Conservation (phyloP, 1,140 invertebrate genomes). For the Yoshiicerus persimilis region DNA sequence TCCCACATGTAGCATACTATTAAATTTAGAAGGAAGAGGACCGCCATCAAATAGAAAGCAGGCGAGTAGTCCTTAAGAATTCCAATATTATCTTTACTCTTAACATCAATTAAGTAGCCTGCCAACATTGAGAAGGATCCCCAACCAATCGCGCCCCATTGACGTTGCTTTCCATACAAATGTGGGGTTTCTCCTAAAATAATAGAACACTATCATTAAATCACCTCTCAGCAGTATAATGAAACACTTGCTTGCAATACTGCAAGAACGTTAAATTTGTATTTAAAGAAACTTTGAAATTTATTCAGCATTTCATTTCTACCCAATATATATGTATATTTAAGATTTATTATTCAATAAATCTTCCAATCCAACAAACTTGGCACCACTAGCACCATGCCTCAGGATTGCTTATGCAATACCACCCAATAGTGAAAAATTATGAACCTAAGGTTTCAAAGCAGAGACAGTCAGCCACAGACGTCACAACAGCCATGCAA, state of each 20-base stretch:
- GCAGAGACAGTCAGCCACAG: slow-evolving; percentile 78
- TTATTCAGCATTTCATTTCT: no score
- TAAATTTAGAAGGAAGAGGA: slow-evolving; percentile 61
- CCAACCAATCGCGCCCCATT: slow-evolving; percentile 71
- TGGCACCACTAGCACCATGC: no score
- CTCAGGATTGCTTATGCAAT: background rate
- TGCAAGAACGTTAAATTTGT: no score
- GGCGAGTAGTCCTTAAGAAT: slow-evolving; percentile 67
- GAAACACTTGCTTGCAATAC: no score
- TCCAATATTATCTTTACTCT: slow-evolving; percentile 60
- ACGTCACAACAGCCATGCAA: slow-evolving; percentile 77
- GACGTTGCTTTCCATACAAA: slow-evolving; percentile 74
- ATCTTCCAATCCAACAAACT: no score
- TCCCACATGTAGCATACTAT: slow-evolving; percentile 63
- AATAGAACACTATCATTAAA: no score
- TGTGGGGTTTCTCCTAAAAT: slow-evolving; percentile 56
- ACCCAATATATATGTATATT: no score
- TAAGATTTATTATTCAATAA: no score
- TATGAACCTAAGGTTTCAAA: slow-evolving; percentile 71
- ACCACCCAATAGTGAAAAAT: slow-evolving; percentile 37
- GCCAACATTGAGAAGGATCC: slow-evolving; percentile 72
- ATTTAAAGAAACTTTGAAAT: no score
- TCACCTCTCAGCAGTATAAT: no score
- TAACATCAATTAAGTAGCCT: slow-evolving; percentile 72
- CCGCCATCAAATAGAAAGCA: slow-evolving; percentile 52